Conservation (phyloP, 1,140 invertebrate species). For the Tribolium madens region DNA sequence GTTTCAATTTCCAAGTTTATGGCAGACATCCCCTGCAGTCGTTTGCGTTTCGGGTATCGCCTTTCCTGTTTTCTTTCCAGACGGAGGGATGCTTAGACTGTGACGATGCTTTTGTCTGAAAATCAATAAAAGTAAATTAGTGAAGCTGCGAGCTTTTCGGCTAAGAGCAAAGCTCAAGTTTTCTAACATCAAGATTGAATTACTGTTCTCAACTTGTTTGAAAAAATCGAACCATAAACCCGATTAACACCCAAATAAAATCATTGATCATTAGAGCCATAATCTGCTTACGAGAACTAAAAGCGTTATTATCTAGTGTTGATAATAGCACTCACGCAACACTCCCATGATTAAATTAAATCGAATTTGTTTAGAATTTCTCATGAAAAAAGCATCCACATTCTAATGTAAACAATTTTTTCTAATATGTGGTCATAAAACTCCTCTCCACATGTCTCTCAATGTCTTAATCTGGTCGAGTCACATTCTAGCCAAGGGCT, state of each 20-base stretch:
- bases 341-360: constrained; percentile 13
- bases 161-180: not conserved
- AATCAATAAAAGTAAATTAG: constrained; percentile 47
- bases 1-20: constrained; percentile 54
- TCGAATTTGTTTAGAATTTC: no score
- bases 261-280: constrained; percentile 3
- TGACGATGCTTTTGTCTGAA: constrained; percentile 41
- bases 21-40: constrained; percentile 50
- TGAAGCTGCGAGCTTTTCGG: not conserved
- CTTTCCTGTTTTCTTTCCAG: constrained; percentile 53
- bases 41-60: constrained; percentile 54
- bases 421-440: constrained; percentile 1
- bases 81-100: constrained; percentile 44
- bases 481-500: constrained; percentile 27
- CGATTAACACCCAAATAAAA: not conserved
- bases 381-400: not conserved
- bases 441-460: not conserved
- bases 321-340: constrained; percentile 24
- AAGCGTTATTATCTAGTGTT: not conserved
- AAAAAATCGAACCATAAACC: not conserved
- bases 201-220: no score
- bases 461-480: constrained; percentile 11
- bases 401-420: not conserved
- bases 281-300: not conserved
- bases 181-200: no score